Conservation (phyloP, 2,113 vertebrate genomes). For the Scatophagus argus region DNA sequence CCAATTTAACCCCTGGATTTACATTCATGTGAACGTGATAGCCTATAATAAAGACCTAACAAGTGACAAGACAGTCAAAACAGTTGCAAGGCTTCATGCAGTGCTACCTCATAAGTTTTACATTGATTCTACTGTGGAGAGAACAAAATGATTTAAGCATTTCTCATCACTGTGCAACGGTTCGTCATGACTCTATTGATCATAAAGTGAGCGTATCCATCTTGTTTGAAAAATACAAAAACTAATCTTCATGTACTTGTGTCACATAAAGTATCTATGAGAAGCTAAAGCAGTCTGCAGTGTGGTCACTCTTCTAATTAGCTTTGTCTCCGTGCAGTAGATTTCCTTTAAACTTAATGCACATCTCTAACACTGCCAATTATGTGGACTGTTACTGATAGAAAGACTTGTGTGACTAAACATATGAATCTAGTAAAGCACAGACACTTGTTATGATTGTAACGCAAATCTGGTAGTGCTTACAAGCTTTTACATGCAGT, state of each 20-base stretch:
- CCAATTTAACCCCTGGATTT: conserved; percentile 78
- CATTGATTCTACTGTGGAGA: conserved; percentile 59
- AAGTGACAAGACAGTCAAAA: conserved; percentile 64
- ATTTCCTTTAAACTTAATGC: conserved; percentile 39
- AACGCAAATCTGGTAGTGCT: conserved; percentile 60
- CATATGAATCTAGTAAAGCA: conserved; percentile 67
- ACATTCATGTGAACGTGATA: conserved; percentile 77
- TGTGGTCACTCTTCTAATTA: conserved; percentile 26
- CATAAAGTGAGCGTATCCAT: conserved; percentile 36
- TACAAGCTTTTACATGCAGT: conserved; percentile 79
- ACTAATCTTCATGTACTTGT: conserved; percentile 57
- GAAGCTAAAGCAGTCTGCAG: conserved; percentile 31
- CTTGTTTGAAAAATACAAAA: conserved; percentile 56
- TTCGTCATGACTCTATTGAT: conserved; percentile 29
- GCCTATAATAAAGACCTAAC: conserved; percentile 57
- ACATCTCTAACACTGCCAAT: conserved; percentile 58
- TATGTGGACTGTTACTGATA: conserved; percentile 45
- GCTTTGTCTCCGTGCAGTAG: conserved; percentile 36
- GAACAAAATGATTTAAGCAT: conserved; percentile 47
- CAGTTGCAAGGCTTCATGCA: conserved; percentile 78
- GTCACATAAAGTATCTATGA: conserved; percentile 38
- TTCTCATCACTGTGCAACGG: conserved; percentile 39
- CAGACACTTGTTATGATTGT: conserved; percentile 70
- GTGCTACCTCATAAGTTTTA: conserved; percentile 76
- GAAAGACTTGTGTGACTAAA: conserved; percentile 58